Evolutionary conservation across 1,140 invertebrate species (phyloP).

Genomic region (Drosophila pandora): DNA sequence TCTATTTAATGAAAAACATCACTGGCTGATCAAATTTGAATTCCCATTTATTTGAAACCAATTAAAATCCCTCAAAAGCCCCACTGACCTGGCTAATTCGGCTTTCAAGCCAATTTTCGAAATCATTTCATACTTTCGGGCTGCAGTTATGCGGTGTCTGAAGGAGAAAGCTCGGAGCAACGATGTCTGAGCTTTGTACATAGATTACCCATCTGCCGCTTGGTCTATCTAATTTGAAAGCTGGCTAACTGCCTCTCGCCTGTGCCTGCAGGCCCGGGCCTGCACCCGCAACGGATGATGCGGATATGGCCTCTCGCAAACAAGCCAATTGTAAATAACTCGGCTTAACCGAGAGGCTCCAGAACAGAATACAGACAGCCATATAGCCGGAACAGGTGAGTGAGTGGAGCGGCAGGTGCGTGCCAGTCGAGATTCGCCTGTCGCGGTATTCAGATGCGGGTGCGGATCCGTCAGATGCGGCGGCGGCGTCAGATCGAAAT

Average conservation of each 20-base stretch:
- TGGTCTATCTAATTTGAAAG: slow-evolving; percentile 19
- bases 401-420: slow-evolving; percentile 43
- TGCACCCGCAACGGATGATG: neutral
- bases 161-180: slow-evolving; percentile 13
- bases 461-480: slow-evolving; percentile 20
- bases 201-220: neutral
- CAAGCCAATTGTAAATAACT: slow-evolving; percentile 39
- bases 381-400: neutral
- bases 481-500: slow-evolving; percentile 1
- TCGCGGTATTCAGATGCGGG: slow-evolving; percentile 40
- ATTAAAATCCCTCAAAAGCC: neutral
- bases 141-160: neutral
- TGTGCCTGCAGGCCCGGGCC: neutral
- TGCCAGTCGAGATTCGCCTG: slow-evolving; percentile 60
- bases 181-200: slow-evolving; percentile 1
- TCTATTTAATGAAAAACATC: too few species aligned
- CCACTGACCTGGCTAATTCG: neutral
- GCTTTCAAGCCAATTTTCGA: neutral
- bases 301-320: slow-evolving; percentile 22
- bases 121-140: slow-evolving; percentile 31
- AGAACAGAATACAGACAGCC: neutral
- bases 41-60: neutral
- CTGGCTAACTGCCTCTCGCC: slow-evolving; percentile 14
- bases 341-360: slow-evolving; percentile 17
- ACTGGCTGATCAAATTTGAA: too few species aligned